A percentile compares a stretch with the other conserved stretches of the same genome.
These are phyloP conservation scores for Bombus balteatus DNA, from an alignment of 1,140 invertebrate genomes.

Conservation along the genomic window DNA sequence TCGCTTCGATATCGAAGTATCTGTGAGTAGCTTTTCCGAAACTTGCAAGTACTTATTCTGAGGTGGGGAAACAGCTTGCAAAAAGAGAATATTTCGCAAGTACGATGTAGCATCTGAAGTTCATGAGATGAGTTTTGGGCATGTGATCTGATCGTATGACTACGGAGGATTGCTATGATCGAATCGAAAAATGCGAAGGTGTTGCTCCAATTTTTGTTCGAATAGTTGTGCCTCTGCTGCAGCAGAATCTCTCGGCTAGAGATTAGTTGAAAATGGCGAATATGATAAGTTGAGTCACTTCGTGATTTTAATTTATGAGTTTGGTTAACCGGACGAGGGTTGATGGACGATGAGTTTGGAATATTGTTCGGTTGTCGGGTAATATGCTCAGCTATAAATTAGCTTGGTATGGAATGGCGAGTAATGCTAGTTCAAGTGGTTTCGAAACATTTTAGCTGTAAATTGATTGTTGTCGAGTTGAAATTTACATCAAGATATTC, in stretches of 20 bases:
- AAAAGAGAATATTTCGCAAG: no score
- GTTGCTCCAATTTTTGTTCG: background rate
- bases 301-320: background rate
- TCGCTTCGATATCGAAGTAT: no score
- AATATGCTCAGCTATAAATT: background rate
- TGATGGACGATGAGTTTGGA: background rate
- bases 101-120: no score
- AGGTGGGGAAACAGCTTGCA: no score
- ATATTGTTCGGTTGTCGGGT: background rate
- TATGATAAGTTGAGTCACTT: background rate
- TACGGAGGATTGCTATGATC: no score
- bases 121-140: fast-evolving
- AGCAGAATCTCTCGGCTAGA: no score
- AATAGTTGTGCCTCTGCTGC: no score
- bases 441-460: background rate
- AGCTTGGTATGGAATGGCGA: background rate
- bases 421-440: background rate
- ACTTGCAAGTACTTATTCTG: no score
- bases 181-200: background rate
- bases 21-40: no score
- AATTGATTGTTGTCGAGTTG: background rate
- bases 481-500: background rate
- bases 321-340: background rate
- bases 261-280: background rate
- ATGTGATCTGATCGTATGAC: no score